A percentile compares a stretch with the other conserved stretches of the same genome.
phyloP scores from a whole-genome alignment of 2,888 invertebrate species.

The Ellobium chinense region DNA sequence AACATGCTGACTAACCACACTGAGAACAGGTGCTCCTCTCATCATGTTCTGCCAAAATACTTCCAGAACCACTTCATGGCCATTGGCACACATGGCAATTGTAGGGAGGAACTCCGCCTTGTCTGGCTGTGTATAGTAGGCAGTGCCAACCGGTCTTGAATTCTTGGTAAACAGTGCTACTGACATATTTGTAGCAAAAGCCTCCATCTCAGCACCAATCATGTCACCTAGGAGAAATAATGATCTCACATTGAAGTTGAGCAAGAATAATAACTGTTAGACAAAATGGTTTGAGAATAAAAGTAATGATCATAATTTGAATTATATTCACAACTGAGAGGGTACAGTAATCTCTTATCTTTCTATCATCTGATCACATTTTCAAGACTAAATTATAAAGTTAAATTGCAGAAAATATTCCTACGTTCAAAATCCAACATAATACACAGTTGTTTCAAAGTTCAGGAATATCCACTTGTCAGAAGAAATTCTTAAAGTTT shows the following conservation, averaged over 20 bases:
- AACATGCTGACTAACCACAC: conserved; percentile 63
- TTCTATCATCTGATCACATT: too few species aligned
- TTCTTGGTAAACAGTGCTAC: conserved; percentile 72
- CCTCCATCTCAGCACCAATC: conserved; percentile 66
- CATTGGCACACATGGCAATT: conserved; percentile 71
- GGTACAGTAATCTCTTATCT: too few species aligned
- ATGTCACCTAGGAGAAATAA: conserved; percentile 63
- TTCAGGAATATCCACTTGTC: too few species aligned
- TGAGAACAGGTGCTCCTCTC: conserved; percentile 57
- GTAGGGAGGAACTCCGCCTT: conserved; percentile 69
- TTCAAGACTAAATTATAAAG: too few species aligned
- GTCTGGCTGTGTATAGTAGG: conserved; percentile 62
- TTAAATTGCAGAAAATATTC: too few species aligned
- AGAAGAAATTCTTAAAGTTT: too few species aligned
- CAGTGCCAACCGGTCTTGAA: conserved; percentile 67
- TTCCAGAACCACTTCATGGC: conserved; percentile 68
- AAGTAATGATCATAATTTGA: too few species aligned
- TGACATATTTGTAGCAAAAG: conserved; percentile 63
- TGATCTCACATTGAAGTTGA: neutral
- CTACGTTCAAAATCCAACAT: too few species aligned
- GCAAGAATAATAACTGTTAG: neutral
- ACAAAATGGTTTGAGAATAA: too few species aligned
- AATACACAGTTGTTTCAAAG: too few species aligned
- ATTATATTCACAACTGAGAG: too few species aligned
- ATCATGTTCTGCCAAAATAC: conserved; percentile 73